A percentile compares a stretch with the other conserved stretches of the same genome.
Conservation (phyloP, 2,797 vertebrate species). For the Philypnodon macrostomus region DNA sequence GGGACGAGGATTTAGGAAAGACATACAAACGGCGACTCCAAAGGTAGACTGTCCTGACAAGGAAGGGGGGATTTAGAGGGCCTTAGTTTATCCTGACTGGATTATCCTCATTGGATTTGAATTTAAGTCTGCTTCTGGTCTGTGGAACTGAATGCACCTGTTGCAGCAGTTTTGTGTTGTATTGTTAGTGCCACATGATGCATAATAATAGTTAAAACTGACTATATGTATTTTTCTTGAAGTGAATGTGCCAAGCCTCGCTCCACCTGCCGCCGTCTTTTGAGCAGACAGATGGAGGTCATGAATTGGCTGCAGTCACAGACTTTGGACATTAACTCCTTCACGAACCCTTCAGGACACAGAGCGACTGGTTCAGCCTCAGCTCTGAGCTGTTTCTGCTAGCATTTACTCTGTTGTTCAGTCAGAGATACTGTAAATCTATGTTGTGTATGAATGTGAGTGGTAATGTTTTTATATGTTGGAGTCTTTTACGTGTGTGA, state of each 20-base stretch:
- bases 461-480: conserved; percentile 12
- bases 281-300: conserved; percentile 70
- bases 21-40: conserved; percentile 22
- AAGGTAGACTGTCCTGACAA: conserved; percentile 32
- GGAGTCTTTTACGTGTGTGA: conserved; percentile 11
- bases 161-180: conserved; percentile 31
- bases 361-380: conserved; percentile 50
- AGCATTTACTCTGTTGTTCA: neutral
- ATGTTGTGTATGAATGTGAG: neutral
- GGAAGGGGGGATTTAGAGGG: conserved; percentile 47
- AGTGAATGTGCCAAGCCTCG: conserved; percentile 38
- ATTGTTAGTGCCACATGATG: neutral
- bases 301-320: conserved; percentile 60
- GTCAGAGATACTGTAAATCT: conserved; percentile 2
- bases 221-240: conserved; percentile 21
- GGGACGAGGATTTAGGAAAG: conserved; percentile 39
- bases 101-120: conserved; percentile 65
- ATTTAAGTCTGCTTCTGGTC: conserved; percentile 44
- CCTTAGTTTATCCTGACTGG: conserved; percentile 51
- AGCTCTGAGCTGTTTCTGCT: too few species aligned
- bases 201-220: too few species aligned
- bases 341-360: conserved; percentile 58
- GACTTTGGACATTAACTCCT: conserved; percentile 54
- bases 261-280: conserved; percentile 61
- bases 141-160: conserved; percentile 47